Percentiles rank a stretch among this genome's conserved stretches.
Conservation (phyloP, 2,888 invertebrate genomes). For the Stenodema calcarata region DNA sequence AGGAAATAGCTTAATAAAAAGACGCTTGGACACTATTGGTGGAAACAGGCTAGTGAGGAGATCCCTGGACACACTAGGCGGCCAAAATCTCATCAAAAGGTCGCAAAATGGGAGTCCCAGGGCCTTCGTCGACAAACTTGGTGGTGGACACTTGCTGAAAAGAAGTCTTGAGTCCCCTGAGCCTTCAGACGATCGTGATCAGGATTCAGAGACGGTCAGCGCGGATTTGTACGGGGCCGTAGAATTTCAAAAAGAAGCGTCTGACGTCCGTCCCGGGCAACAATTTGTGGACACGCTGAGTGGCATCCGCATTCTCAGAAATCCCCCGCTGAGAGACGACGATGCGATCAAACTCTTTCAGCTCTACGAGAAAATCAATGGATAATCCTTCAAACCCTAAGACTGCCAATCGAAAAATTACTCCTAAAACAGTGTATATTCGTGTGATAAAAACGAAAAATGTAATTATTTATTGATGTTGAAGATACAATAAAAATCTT, state of each 20-base stretch:
- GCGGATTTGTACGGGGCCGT: not conserved
- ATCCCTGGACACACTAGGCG: constrained; percentile 9
- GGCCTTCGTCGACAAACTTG: constrained; percentile 11
- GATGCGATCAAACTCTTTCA: constrained; percentile 62
- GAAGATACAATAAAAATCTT: not conserved
- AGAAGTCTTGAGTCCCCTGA: not conserved
- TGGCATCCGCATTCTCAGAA: not conserved
- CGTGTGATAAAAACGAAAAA: not conserved
- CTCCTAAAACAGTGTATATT: not conserved
- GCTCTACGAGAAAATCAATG: not conserved
- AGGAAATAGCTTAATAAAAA: not conserved
- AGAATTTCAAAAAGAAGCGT: not conserved
- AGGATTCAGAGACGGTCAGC: not conserved
- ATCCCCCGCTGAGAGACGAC: constrained; percentile 29
- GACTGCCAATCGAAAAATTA: not conserved
- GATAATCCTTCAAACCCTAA: not conserved
- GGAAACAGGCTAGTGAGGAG: constrained; percentile 27
- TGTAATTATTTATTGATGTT: not conserved
- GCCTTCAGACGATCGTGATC: not conserved
- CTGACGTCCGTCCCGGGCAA: not conserved
- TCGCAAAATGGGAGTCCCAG: not conserved
- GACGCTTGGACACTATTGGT: constrained; percentile 25
- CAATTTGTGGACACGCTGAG: constrained; percentile 6
- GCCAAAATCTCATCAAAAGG: not conserved
- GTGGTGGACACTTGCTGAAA: constrained; percentile 24